Percentiles rank a stretch among this genome's conserved stretches.
These are phyloP conservation scores for Charaxes varanes DNA, from an alignment of 1,140 invertebrate species.

Conservation along the genomic window DNA sequence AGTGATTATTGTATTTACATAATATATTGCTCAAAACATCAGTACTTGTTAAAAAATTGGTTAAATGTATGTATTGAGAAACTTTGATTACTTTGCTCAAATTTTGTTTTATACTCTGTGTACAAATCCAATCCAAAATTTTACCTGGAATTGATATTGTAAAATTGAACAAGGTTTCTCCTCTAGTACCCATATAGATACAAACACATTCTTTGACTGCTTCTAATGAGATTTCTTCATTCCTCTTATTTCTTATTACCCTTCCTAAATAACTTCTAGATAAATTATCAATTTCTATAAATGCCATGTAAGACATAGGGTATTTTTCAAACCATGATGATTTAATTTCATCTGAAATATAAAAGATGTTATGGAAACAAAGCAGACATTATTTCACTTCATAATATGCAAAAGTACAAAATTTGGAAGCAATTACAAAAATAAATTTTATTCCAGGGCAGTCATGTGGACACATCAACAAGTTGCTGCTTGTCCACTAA, in stretches of 20 bases:
- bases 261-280: constrained; percentile 41
- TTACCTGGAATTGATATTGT: constrained; percentile 67
- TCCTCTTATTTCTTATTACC: constrained; percentile 32
- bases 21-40: no score
- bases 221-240: constrained; percentile 26
- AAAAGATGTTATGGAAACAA: constrained; percentile 12
- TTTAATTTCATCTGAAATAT: constrained; percentile 36
- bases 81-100: no score
- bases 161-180: constrained; percentile 74
- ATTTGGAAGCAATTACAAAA: no score
- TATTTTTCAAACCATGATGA: constrained; percentile 41
- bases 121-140: background rate
- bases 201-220: constrained; percentile 49
- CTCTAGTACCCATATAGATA: constrained; percentile 69
- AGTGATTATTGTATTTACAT: no score
- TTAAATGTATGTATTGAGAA: no score
- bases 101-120: no score
- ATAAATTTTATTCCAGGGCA: no score
- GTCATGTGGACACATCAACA: no score
- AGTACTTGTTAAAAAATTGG: no score
- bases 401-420: no score
- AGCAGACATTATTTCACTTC: constrained; percentile 1
- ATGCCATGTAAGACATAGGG: constrained; percentile 42
- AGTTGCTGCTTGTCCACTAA: no score
- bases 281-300: constrained; percentile 31